Conservation (phyloP, 2,113 vertebrate species). For the Cyprinus carpio region DNA sequence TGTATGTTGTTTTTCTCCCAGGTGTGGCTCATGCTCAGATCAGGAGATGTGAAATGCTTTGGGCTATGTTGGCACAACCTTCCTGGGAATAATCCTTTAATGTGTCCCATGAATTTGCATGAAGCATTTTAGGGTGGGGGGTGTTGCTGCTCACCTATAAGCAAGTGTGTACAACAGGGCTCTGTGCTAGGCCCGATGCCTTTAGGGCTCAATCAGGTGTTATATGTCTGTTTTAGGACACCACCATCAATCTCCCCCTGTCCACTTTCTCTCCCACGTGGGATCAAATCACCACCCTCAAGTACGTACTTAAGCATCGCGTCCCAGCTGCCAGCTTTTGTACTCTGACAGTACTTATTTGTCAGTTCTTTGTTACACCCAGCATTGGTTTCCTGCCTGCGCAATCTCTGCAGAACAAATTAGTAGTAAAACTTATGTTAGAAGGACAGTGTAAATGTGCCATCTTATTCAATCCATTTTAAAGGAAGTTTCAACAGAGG, state of each 20-base stretch:
- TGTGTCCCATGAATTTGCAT: conserved; percentile 73
- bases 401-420: not conserved
- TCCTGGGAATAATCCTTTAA: conserved; percentile 73
- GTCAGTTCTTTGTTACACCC: conserved; percentile 39
- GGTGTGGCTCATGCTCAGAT: conserved; percentile 72
- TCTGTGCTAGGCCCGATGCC: conserved; percentile 64
- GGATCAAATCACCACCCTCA: conserved; percentile 65
- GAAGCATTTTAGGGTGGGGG: conserved; percentile 40
- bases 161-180: conserved; percentile 59
- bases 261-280: conserved; percentile 62
- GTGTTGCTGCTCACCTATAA: conserved; percentile 69
- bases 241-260: conserved; percentile 73
- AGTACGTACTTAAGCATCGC: conserved; percentile 52
- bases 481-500: not conserved
- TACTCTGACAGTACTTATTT: conserved; percentile 45
- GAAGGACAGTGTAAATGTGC: conserved; percentile 4
- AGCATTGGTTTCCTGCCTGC: conserved; percentile 23
- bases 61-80: conserved; percentile 67
- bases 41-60: conserved; percentile 67
- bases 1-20: conserved; percentile 68
- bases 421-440: conserved; percentile 25
- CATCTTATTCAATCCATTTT: conserved; percentile 39
- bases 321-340: conserved; percentile 42
- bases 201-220: conserved; percentile 73
- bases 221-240: conserved; percentile 76